phyloP scores from a whole-genome alignment of 2,888 invertebrate species.

The Clitarchus hookeri region DNA sequence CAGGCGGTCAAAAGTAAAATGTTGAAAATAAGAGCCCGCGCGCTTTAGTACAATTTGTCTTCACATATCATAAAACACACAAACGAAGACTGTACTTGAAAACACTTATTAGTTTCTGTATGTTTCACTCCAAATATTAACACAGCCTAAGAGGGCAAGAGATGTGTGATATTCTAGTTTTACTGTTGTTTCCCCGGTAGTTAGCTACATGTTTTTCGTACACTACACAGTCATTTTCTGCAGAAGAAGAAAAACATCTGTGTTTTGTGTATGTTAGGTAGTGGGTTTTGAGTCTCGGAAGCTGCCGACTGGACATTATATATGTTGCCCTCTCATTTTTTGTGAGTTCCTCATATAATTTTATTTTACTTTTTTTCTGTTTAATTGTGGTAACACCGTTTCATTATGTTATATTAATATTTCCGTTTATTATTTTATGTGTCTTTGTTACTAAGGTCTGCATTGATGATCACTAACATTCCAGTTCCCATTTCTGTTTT shows the following conservation, averaged over 20 bases:
- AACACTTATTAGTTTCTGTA: background rate
- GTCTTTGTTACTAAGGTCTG: constrained; percentile 4
- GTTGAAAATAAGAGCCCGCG: too few relatives aligned
- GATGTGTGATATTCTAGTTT: constrained; percentile 14
- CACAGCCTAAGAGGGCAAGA: background rate
- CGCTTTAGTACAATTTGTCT: too few relatives aligned
- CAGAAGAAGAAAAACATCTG: background rate
- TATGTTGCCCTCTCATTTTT: constrained; percentile 1
- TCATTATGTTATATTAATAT: constrained; percentile 20
- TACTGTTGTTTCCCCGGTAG: constrained; percentile 5
- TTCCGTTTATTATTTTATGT: constrained; percentile 24
- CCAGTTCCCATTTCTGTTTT: background rate
- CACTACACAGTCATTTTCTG: background rate
- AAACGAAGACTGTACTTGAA: too few relatives aligned
- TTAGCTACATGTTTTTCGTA: background rate
- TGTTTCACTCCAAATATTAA: background rate
- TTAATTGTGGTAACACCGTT: constrained; percentile 10
- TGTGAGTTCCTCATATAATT: constrained; percentile 45
- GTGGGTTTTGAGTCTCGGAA: constrained; percentile 19
- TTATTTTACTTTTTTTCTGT: constrained; percentile 40
- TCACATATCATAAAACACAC: too few relatives aligned
- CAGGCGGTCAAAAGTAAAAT: too few relatives aligned
- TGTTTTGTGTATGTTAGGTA: background rate
- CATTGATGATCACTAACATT: constrained; percentile 24
- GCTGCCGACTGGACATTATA: constrained; percentile 19